Percentiles rank a stretch among this genome's conserved stretches.
phyloP scores from a whole-genome alignment of 2,797 vertebrate genomes.

The Odontamblyopus lacepedii region DNA sequence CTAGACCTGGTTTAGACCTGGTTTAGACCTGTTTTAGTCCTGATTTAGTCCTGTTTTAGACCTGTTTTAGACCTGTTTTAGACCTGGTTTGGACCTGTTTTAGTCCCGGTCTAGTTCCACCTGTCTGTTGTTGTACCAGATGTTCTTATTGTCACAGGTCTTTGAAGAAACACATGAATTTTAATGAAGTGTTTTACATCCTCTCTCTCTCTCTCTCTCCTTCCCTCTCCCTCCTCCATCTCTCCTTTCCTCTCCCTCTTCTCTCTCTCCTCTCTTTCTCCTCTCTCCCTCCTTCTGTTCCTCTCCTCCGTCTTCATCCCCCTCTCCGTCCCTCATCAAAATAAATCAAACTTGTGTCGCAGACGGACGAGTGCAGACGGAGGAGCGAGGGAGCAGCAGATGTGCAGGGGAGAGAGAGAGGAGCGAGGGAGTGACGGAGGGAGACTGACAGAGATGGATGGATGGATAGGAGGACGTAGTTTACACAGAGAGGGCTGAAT shows the following conservation, averaged over 20 bases:
- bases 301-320: not conserved
- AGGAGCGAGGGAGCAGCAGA: not conserved
- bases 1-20: not conserved
- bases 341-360: not conserved
- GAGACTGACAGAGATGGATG: not conserved
- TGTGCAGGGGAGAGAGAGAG: not conserved
- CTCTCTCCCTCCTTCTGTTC: not conserved
- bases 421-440: too few species aligned
- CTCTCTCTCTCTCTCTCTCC: constrained; percentile 1
- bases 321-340: not conserved
- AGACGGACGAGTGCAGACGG: not conserved
- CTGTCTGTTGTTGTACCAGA: constrained; percentile 63
- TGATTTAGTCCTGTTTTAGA: constrained; percentile 2
- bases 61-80: not conserved
- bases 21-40: not conserved
- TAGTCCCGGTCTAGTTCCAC: not conserved
- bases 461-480: too few species aligned
- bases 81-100: not conserved
- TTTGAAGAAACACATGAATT: constrained; percentile 80
- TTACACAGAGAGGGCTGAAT: too few species aligned
- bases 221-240: not conserved
- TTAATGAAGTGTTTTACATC: constrained; percentile 72
- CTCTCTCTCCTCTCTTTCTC: not conserved
- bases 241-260: not conserved
- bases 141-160: constrained; percentile 76